A percentile compares a stretch with the other conserved stretches of the same genome.
phyloP scores from a whole-genome alignment of 2,797 vertebrate genomes.

The Oryzias sinensis region DNA sequence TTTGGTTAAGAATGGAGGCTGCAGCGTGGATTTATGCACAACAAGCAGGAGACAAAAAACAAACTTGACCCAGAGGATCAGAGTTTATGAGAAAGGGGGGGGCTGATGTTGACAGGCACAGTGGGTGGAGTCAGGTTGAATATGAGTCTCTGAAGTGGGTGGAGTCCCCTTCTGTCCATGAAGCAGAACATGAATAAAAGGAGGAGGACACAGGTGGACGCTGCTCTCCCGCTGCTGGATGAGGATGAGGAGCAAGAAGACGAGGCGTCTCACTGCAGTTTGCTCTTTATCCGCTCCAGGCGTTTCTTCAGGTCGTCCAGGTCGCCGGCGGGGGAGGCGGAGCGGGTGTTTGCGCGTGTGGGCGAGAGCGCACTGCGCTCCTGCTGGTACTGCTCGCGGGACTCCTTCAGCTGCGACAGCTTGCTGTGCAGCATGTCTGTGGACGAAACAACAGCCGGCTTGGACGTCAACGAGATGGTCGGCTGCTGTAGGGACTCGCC shows the following conservation, averaged over 20 bases:
- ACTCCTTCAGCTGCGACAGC: conserved; percentile 95
- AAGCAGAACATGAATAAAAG: conserved; percentile 28
- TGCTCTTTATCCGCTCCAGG: conserved; percentile 98
- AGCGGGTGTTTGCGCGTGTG: conserved; percentile 76
- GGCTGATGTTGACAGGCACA: conserved; percentile 45
- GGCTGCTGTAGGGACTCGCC: conserved; percentile 78
- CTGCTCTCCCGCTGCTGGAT: conserved; percentile 11
- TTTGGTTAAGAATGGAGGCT: background rate
- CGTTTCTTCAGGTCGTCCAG: conserved; percentile 99
- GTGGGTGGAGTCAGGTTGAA: conserved; percentile 51
- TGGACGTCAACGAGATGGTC: conserved; percentile 84
- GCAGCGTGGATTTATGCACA: conserved; percentile 70
- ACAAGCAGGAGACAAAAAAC: conserved; percentile 42
- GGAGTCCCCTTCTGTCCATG: conserved; percentile 24
- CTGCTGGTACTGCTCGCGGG: conserved; percentile 88
- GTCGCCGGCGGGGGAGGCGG: conserved; percentile 86
- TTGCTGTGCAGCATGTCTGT: conserved; percentile 98
- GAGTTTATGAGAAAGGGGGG: background rate
- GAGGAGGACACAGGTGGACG: conserved; percentile 9
- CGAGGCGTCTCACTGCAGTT: conserved; percentile 81
- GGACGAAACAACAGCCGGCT: conserved; percentile 92
- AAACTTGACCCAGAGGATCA: background rate
- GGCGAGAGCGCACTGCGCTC: conserved; percentile 82
- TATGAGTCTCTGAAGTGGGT: conserved; percentile 1
- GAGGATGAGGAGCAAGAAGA: conserved; percentile 7